phyloP scores from a whole-genome alignment of 2,113 vertebrate genomes.

The Lutjanus erythropterus region DNA sequence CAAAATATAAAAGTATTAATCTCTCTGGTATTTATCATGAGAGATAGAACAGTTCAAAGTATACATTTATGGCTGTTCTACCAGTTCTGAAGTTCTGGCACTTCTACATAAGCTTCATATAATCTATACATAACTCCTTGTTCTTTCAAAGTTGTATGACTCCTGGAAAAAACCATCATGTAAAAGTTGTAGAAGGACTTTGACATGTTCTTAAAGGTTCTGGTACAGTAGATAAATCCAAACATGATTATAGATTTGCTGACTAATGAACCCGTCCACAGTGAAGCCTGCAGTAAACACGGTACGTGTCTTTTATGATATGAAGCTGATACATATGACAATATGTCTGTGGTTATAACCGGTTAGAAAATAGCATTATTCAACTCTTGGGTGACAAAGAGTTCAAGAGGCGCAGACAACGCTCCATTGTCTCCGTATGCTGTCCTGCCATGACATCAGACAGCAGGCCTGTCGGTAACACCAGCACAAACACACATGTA shows the following conservation, averaged over 20 bases:
- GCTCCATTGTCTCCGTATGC: slow-evolving; percentile 62
- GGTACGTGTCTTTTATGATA: not conserved
- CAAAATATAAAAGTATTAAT: too few relatives aligned
- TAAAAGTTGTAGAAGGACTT: too few relatives aligned
- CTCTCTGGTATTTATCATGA: too few relatives aligned
- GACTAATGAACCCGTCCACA: not conserved
- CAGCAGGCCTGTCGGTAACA: slow-evolving; percentile 21
- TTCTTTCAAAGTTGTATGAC: not conserved
- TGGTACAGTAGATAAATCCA: too few relatives aligned
- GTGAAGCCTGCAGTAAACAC: not conserved
- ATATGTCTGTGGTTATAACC: not conserved
- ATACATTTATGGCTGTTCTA: too few relatives aligned
- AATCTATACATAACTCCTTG: not conserved
- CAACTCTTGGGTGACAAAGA: slow-evolving; percentile 58
- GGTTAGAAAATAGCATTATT: slow-evolving; percentile 35
- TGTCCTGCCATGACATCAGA: slow-evolving; percentile 72
- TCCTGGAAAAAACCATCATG: not conserved
- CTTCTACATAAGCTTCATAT: not conserved
- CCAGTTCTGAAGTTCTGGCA: too few relatives aligned
- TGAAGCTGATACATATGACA: slow-evolving; percentile 7
- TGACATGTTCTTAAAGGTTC: too few relatives aligned
- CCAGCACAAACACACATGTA: slow-evolving; percentile 12
- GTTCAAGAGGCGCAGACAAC: slow-evolving; percentile 66
- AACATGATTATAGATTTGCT: not conserved
- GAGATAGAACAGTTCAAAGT: too few relatives aligned